These are phyloP conservation scores for Choreutis nemorana DNA, from an alignment of 2,888 invertebrate species.

Conservation along the genomic window DNA sequence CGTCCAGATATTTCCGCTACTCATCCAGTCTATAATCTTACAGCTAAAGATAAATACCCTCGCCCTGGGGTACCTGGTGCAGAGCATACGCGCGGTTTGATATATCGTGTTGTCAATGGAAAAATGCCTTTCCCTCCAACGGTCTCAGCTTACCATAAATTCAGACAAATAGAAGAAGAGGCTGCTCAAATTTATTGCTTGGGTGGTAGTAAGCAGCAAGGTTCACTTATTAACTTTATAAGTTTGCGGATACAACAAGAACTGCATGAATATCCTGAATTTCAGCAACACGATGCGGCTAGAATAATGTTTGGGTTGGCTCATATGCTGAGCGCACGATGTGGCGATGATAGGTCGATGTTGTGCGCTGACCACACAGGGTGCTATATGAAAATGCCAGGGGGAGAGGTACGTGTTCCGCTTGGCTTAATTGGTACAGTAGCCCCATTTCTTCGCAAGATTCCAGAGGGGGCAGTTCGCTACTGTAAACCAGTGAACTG, in stretches of 20 bases:
- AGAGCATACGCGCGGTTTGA: constrained; percentile 63
- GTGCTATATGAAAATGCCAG: constrained; percentile 63
- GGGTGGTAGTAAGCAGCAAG: constrained; percentile 67
- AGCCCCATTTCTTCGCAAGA: constrained; percentile 70
- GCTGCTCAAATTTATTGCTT: constrained; percentile 69
- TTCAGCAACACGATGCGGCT: constrained; percentile 72
- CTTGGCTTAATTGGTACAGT: constrained; percentile 71
- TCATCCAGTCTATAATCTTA: constrained; percentile 70
- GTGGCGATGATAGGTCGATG: constrained; percentile 69
- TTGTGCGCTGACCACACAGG: constrained; percentile 43
- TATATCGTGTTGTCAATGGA: constrained; percentile 69
- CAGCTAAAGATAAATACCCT: constrained; percentile 69
- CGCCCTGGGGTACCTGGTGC: constrained; percentile 58
- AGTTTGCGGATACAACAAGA: constrained; percentile 73
- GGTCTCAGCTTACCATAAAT: constrained; percentile 69
- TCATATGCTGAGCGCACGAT: constrained; percentile 67
- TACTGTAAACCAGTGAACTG: constrained; percentile 76
- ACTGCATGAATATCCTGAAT: constrained; percentile 70
- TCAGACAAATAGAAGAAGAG: constrained; percentile 72
- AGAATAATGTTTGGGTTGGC: constrained; percentile 72
- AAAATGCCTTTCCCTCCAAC: constrained; percentile 69
- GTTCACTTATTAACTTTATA: constrained; percentile 71
- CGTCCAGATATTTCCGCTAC: constrained; percentile 57
- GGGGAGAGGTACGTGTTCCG: constrained; percentile 68
- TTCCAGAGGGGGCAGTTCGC: constrained; percentile 68